Conservation (phyloP, 2,888 invertebrate species). For the Coremacera marginata region DNA sequence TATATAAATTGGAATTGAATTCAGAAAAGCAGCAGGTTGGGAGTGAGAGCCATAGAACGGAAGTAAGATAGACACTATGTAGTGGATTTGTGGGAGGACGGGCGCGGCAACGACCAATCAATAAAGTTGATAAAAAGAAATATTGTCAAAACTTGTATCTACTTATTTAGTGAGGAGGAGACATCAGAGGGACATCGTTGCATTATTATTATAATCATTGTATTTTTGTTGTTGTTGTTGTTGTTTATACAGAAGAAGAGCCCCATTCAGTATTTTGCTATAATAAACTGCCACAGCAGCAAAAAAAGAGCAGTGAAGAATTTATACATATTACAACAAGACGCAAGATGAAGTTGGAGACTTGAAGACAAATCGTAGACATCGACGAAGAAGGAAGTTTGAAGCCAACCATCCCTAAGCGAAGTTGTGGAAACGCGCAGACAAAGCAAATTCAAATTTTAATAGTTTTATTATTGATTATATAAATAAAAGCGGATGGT, state of each 20-base stretch:
- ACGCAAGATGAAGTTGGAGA: neutral
- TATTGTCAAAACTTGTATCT: constrained; percentile 2
- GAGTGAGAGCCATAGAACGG: neutral
- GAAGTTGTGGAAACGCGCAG: neutral
- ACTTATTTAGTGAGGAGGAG: neutral
- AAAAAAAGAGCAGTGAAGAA: neutral
- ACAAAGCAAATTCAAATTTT: constrained; percentile 10
- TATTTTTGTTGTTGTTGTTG: constrained; percentile 13
- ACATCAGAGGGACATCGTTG: neutral
- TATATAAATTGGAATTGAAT: constrained; percentile 22
- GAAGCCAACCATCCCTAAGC: neutral
- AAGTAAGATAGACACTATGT: neutral
- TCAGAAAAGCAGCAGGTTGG: neutral
- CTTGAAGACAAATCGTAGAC: neutral
- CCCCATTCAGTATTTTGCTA: neutral
- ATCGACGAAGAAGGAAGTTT: neutral
- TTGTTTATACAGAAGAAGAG: neutral
- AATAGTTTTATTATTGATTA: constrained; percentile 17
- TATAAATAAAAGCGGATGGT: neutral
- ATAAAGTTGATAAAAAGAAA: constrained; percentile 23
- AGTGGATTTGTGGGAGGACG: neutral
- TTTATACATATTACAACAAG: neutral
- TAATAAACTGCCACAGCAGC: neutral
- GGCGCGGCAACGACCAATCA: neutral
- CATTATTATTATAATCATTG: neutral